These are phyloP conservation scores for Blera fallax DNA, from an alignment of 2,888 invertebrate species.

Conservation along the genomic window DNA sequence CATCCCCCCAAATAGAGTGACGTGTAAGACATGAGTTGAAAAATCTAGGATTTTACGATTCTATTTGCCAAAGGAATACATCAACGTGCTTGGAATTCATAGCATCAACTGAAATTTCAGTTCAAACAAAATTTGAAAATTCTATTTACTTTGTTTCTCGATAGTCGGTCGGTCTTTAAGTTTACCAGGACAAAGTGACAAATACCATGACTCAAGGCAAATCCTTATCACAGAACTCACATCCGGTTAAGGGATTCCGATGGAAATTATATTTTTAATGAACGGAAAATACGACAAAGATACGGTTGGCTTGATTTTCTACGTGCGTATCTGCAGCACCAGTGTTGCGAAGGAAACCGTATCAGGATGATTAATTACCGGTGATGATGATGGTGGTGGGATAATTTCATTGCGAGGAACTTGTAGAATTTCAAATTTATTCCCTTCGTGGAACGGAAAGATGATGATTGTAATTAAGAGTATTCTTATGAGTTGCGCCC, in stretches of 20 bases:
- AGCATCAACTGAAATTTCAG: too few relatives aligned
- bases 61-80: background rate
- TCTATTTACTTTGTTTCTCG: too few relatives aligned
- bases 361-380: conserved; percentile 23
- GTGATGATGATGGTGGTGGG: background rate
- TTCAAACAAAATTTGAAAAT: too few relatives aligned
- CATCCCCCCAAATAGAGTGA: too few relatives aligned
- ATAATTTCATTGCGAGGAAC: conserved; percentile 1
- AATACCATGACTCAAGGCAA: background rate
- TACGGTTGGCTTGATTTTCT: background rate
- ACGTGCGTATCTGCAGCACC: background rate
- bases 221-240: background rate
- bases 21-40: too few relatives aligned
- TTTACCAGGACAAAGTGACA: background rate
- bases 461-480: conserved; percentile 8
- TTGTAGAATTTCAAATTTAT: conserved; percentile 1
- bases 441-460: background rate
- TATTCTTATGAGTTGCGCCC: background rate
- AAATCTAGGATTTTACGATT: background rate
- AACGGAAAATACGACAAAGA: background rate
- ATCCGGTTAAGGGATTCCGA: background rate
- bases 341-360: background rate
- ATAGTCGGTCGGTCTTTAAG: background rate
- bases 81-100: background rate
- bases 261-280: conserved; percentile 14